Base-by-base conservation (phyloP, 2,113 vertebrate genomes). In the Egretta garzetta region DNA sequence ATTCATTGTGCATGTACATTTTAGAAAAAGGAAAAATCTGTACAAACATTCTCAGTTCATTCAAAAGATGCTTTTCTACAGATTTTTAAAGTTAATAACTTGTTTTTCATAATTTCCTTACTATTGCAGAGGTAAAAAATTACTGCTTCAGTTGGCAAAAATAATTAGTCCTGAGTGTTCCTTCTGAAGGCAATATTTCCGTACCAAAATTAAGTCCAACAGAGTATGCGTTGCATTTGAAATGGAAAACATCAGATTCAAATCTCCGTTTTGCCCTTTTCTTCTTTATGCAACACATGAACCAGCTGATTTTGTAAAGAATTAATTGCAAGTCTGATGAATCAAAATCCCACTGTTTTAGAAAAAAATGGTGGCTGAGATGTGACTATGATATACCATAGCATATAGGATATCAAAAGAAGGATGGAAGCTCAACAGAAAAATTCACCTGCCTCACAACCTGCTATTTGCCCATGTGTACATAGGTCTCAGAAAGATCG, bases 21-120 rank as follows among this genome's bases (percentile, higher is more conserved):
- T 70, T 26, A 64, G 27, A 72, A 59, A 52, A 32, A 63, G 12
- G 8, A 32, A 70, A 89, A 91, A 72, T 62, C 50, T 56, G 64
- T 86, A 84, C 5, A 53, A 14, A 45, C 37, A 71, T 63, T 89
- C 74, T 91, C 45, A 12, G 14, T 17, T 83, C 32, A 39, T 92
- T 92, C 52, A 92, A 87, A 94, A 83, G 60, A 60, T 68, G 24
- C 15, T 93, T 92, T 93, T 66, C 74, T 96, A 72, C 62, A 87
- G 43, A 33, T 91, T 94, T 95, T 83, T 87, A 68, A 94, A 84
- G 77, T 75, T 87, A 52, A 55, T 41, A 80, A 63, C 15, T 75
- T 74, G 33, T 8, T 88, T 90, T n/a, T 86, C 27, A 80, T 72
- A 26, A 95, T 30, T 86, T 83, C 12, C 41, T 86, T 75, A 77